Evolutionary conservation across 2,888 invertebrate genomes (phyloP).

Genomic region (Brachylomia viminalis): DNA sequence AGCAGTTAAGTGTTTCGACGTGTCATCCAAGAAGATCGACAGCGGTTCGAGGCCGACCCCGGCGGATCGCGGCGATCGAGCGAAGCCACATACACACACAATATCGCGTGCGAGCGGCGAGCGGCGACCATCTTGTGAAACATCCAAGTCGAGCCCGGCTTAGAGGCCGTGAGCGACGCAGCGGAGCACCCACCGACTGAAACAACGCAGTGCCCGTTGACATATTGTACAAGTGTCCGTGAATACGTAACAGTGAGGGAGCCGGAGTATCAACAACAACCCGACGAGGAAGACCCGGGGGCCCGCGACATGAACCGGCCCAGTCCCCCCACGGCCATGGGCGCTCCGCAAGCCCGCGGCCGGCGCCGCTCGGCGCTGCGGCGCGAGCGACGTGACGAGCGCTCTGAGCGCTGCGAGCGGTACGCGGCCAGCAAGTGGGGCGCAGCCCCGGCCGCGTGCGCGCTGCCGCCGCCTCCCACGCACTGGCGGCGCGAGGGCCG

Average conservation of each 20-base stretch:
- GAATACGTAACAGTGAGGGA: constrained; percentile 63
- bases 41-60: constrained; percentile 85
- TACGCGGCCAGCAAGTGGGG: constrained; percentile 95
- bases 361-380: constrained; percentile 76
- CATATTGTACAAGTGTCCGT: constrained; percentile 57
- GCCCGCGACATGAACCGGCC: constrained; percentile 62
- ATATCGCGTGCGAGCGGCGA: constrained; percentile 78
- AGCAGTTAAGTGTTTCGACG: constrained; percentile 88
- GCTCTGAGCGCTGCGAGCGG: constrained; percentile 85
- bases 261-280: constrained; percentile 71
- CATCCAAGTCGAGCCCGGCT: constrained; percentile 77
- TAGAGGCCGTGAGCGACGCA: constrained; percentile 61
- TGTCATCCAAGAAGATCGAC: constrained; percentile 88
- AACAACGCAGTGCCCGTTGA: constrained; percentile 60
- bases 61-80: constrained; percentile 73
- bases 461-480: constrained; percentile 94
- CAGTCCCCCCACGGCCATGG: constrained; percentile 64
- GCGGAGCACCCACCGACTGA: constrained; percentile 65
- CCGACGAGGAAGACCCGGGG: constrained; percentile 76
- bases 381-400: constrained; percentile 71
- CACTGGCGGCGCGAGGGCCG: constrained; percentile 92
- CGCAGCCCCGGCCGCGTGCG: constrained; percentile 94
- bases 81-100: constrained; percentile 69
- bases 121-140: constrained; percentile 85
- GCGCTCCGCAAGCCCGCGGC: constrained; percentile 71